Conservation (phyloP, 2,888 invertebrate species). For the Synanthedon formicaeformis region DNA sequence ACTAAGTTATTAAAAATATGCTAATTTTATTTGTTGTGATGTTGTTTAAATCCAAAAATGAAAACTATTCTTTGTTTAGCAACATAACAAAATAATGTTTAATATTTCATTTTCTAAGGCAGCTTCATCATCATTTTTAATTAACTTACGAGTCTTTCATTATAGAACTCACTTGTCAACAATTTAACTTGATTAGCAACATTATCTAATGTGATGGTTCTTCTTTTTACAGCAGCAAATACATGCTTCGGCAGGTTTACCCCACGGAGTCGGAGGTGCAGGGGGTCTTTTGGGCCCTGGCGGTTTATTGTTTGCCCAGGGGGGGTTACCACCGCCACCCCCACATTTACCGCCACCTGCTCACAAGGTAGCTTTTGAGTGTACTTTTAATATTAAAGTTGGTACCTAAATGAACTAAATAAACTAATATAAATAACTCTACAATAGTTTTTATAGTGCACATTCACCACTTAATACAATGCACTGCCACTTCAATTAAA, state of each 20-base stretch:
- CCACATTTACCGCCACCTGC: slow-evolving; percentile 70
- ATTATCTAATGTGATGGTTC: background rate
- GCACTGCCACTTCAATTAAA: too few species aligned
- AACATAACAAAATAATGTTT: too few species aligned
- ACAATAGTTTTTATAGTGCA: background rate
- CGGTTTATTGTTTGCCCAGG: slow-evolving; percentile 56
- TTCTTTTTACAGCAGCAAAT: slow-evolving; percentile 82
- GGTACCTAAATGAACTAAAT: too few species aligned
- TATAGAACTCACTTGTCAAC: background rate
- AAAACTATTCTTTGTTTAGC: too few species aligned
- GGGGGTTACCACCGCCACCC: slow-evolving; percentile 58
- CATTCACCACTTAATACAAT: too few species aligned
- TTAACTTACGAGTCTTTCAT: background rate
- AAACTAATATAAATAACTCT: background rate
- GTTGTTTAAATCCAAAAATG: too few species aligned
- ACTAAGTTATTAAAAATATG: too few species aligned
- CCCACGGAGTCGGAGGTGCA: slow-evolving; percentile 45
- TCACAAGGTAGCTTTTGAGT: slow-evolving; percentile 38
- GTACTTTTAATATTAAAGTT: too few species aligned
- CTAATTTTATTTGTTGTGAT: too few species aligned
- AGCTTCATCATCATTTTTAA: background rate
- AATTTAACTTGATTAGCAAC: too few species aligned
- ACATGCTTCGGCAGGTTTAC: slow-evolving; percentile 83
- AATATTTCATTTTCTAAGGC: background rate
- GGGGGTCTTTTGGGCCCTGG: slow-evolving; percentile 72